Conservation (phyloP, 2,888 invertebrate species). For the Mamestra brassicae region DNA sequence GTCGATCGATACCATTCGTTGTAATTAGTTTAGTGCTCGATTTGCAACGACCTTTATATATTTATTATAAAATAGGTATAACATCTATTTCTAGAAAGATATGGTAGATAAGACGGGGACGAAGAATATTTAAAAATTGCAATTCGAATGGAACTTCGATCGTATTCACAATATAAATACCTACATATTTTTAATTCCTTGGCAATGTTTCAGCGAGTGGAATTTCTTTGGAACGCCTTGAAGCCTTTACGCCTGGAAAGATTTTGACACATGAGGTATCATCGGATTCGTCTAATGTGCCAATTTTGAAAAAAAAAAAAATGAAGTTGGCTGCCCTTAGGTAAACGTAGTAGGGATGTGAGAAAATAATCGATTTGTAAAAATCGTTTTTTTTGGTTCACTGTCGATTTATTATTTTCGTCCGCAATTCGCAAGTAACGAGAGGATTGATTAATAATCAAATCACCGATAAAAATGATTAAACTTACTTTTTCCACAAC, state of each 20-base stretch:
- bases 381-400: too few relatives aligned
- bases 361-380: too few relatives aligned
- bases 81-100: neutral
- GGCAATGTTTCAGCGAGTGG: neutral
- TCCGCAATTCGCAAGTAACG: too few relatives aligned
- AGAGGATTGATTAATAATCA: too few relatives aligned
- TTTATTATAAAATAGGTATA: neutral
- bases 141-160: neutral
- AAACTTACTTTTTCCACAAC: too few relatives aligned
- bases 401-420: too few relatives aligned
- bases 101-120: neutral
- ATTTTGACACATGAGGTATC: neutral
- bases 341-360: too few relatives aligned
- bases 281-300: too few relatives aligned
- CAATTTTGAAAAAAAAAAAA: too few relatives aligned
- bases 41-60: neutral
- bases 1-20: neutral
- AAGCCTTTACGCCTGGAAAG: neutral
- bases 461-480: too few relatives aligned
- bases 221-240: too few relatives aligned
- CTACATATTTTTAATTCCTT: neutral
- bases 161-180: neutral
- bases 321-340: too few relatives aligned
- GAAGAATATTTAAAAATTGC: neutral
- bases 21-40: neutral